These are phyloP conservation scores for Caenorhabditis angaria DNA, from an alignment of 2,888 invertebrate genomes.

Conservation along the genomic window DNA sequence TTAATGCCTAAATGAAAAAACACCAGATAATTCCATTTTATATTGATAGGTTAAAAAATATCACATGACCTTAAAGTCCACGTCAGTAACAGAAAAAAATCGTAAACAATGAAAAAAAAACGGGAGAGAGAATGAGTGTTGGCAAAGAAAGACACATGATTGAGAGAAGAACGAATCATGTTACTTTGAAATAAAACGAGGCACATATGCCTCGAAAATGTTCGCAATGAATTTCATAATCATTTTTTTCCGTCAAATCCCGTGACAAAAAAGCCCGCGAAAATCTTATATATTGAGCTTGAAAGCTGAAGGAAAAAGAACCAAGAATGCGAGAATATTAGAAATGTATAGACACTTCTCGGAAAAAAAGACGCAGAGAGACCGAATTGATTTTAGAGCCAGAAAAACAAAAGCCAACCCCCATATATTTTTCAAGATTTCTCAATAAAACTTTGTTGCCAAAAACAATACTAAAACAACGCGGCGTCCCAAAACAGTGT, in stretches of 20 bases:
- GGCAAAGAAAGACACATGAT: slow-evolving; percentile 11
- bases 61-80: slow-evolving; percentile 1
- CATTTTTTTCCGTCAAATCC: too few relatives aligned
- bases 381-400: neutral
- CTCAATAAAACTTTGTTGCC: too few relatives aligned
- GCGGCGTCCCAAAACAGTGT: too few relatives aligned
- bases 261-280: too few relatives aligned
- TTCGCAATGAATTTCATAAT: too few relatives aligned
- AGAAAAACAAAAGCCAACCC: neutral
- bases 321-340: slow-evolving; percentile 4
- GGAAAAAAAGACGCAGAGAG: neutral
- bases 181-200: neutral
- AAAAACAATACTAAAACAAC: too few relatives aligned
- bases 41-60: too few relatives aligned
- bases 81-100: neutral
- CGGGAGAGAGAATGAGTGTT: slow-evolving; percentile 13
- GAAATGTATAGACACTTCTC: neutral
- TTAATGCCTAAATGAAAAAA: neutral
- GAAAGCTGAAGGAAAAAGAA: too few relatives aligned
- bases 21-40: neutral
- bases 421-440: too few relatives aligned
- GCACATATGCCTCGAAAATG: too few relatives aligned
- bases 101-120: neutral
- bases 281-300: too few relatives aligned
- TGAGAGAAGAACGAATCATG: slow-evolving; percentile 16